Percentiles rank a stretch among this genome's conserved stretches.
phyloP scores from a whole-genome alignment of 1,140 invertebrate genomes.

The Micrasema minimum region DNA sequence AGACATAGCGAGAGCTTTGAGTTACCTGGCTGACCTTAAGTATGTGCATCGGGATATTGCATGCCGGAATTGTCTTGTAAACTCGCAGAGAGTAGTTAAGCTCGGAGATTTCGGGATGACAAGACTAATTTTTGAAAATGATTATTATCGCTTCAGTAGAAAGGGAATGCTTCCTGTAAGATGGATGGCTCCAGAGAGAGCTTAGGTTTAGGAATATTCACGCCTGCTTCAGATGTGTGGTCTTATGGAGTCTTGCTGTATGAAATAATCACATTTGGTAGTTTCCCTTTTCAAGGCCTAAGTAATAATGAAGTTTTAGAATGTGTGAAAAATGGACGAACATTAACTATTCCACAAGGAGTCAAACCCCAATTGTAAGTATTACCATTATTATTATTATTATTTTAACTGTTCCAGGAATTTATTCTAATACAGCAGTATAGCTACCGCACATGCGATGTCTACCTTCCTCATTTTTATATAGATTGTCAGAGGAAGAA shows the following conservation, averaged over 20 bases:
- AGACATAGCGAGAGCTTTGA: constrained; percentile 86
- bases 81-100: constrained; percentile 83
- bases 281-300: constrained; percentile 87
- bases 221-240: constrained; percentile 87
- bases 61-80: constrained; percentile 89
- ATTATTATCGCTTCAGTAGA: constrained; percentile 88
- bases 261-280: constrained; percentile 89
- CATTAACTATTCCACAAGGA: constrained; percentile 76
- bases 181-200: constrained; percentile 95
- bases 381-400: too few relatives aligned
- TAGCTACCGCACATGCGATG: too few relatives aligned
- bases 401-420: too few relatives aligned
- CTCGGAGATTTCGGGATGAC: constrained; percentile 96
- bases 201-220: constrained; percentile 83
- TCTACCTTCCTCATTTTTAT: too few relatives aligned
- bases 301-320: constrained; percentile 87
- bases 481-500: too few relatives aligned
- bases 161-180: constrained; percentile 89
- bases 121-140: constrained; percentile 85
- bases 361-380: constrained; percentile 84
- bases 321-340: constrained; percentile 80
- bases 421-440: too few relatives aligned
- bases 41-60: constrained; percentile 90
- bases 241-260: constrained; percentile 86
- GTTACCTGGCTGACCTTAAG: constrained; percentile 81